Conservation (phyloP, 2,797 vertebrate species). For the Spinus pinus region DNA sequence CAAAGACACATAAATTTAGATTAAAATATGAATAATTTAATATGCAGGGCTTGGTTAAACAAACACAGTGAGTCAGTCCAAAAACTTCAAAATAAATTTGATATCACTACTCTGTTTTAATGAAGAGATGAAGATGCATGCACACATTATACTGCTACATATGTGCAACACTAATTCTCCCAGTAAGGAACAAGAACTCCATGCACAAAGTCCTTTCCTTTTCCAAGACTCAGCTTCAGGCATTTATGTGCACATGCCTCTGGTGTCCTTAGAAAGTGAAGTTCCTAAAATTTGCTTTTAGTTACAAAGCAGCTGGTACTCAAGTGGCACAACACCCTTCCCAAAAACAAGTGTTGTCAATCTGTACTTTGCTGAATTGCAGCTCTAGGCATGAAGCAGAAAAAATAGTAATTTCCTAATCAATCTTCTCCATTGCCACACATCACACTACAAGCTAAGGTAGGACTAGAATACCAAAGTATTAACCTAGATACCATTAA, state of each 20-base stretch:
- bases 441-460: neutral
- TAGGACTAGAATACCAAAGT: neutral
- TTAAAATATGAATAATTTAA: constrained; percentile 52
- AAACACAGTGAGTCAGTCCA: neutral
- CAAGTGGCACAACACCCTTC: neutral
- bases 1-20: constrained; percentile 16
- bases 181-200: neutral
- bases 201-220: neutral
- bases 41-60: neutral
- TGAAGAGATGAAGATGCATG: neutral
- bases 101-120: neutral
- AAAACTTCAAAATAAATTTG: neutral
- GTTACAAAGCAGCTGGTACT: neutral
- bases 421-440: neutral
- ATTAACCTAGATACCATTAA: neutral
- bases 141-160: neutral
- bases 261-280: neutral
- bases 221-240: neutral
- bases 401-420: neutral
- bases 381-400: neutral
- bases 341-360: neutral
- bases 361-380: neutral
- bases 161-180: neutral
- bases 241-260: neutral
- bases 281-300: neutral